Conservation (phyloP, 2,797 vertebrate genomes). For the Gephyroberyx darwinii region DNA sequence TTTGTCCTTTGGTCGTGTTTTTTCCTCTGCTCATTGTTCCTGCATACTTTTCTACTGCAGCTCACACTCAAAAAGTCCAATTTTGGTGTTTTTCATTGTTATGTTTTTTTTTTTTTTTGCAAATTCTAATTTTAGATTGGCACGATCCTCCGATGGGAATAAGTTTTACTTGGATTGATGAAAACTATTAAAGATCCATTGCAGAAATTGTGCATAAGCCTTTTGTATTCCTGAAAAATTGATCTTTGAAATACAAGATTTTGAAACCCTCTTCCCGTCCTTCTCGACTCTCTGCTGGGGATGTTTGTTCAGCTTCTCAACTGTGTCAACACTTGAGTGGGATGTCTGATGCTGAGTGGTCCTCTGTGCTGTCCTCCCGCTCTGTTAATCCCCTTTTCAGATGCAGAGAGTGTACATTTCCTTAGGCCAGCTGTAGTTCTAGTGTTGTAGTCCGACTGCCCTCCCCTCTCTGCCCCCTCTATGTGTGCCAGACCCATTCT, state of each 20-base stretch:
- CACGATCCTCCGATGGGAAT: not conserved
- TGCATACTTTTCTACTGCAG: not conserved
- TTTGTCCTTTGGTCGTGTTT: conserved; percentile 17
- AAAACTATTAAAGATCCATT: not conserved
- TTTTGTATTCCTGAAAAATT: not conserved
- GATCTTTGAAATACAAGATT: not conserved
- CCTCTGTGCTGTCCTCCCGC: conserved; percentile 46
- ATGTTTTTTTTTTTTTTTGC: not conserved
- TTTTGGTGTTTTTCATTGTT: not conserved
- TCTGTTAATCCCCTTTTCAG: conserved; percentile 66
- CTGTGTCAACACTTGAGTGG: conserved; percentile 52
- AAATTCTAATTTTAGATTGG: not conserved
- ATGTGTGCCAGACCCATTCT: not conserved
- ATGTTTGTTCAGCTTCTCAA: conserved; percentile 76
- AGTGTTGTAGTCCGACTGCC: not conserved
- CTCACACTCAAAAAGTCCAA: not conserved
- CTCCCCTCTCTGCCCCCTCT: not conserved
- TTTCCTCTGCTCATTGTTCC: conserved; percentile 1
- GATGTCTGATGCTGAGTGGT: conserved; percentile 58
- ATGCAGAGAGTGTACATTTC: conserved; percentile 40
- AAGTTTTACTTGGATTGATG: not conserved
- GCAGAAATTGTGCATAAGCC: too few species aligned
- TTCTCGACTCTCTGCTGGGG: conserved; percentile 59
- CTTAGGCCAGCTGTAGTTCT: not conserved
- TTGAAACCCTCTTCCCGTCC: too few species aligned